Percentiles rank a stretch among this genome's conserved stretches.
These are phyloP conservation scores for Neoaliturus tenellus DNA, from an alignment of 2,888 invertebrate species.

Conservation along the genomic window DNA sequence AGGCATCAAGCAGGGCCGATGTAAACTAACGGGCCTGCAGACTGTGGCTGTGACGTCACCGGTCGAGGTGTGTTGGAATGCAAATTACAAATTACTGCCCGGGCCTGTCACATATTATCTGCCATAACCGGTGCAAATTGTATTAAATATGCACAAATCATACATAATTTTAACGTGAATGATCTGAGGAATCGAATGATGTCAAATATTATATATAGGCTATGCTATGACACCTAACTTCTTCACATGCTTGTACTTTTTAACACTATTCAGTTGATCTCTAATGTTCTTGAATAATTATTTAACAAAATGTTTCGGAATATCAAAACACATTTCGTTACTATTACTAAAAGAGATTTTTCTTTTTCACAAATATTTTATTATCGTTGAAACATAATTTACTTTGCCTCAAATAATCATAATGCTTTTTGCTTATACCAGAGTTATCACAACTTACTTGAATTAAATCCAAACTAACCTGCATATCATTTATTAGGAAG, in stretches of 20 bases:
- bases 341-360: conserved; percentile 17
- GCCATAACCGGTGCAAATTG: background rate
- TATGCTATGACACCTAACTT: background rate
- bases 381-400: background rate
- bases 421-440: conserved; percentile 1
- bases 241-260: background rate
- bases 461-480: conserved; percentile 4
- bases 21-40: conserved; percentile 22
- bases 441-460: background rate
- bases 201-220: conserved; percentile 3
- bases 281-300: too few species aligned
- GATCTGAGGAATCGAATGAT: background rate
- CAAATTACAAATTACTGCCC: background rate
- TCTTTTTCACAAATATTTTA: background rate
- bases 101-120: conserved; percentile 1
- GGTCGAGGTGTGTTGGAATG: background rate
- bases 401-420: background rate
- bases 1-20: background rate
- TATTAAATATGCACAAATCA: background rate
- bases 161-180: conserved; percentile 19
- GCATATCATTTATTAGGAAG: background rate
- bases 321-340: conserved; percentile 19
- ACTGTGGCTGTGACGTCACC: conserved; percentile 31
- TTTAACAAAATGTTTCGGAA: conserved; percentile 6
- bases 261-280: conserved; percentile 1